phyloP scores from a whole-genome alignment of 2,113 vertebrate genomes.

The Scartelaos histophorus region DNA sequence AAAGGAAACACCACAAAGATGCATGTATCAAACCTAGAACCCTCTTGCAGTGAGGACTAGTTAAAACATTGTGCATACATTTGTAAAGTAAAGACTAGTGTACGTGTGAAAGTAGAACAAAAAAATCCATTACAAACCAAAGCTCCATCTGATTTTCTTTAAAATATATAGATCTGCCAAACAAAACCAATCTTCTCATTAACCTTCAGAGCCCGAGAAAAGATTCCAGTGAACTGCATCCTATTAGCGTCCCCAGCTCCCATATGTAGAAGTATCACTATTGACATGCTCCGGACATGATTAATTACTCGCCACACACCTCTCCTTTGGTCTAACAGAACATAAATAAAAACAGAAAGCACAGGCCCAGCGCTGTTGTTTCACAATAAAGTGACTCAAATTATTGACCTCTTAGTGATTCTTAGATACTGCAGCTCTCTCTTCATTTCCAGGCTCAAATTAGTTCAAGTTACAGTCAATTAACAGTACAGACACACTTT shows the following conservation, averaged over 20 bases:
- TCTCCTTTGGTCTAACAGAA: slow-evolving; percentile 39
- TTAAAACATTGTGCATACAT: background rate
- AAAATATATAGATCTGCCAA: slow-evolving; percentile 52
- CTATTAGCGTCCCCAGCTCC: slow-evolving; percentile 23
- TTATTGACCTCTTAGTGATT: slow-evolving; percentile 40
- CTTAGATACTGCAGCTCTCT: slow-evolving; percentile 7
- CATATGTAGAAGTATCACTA: slow-evolving; percentile 41
- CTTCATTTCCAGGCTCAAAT: slow-evolving; percentile 45
- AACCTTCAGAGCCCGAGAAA: slow-evolving; percentile 34
- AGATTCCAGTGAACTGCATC: slow-evolving; percentile 32
- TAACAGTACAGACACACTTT: slow-evolving; percentile 2
- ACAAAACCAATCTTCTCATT: slow-evolving; percentile 58
- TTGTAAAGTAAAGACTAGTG: background rate
- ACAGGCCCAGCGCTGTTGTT: slow-evolving; percentile 27
- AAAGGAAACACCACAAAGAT: background rate
- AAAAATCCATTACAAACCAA: background rate
- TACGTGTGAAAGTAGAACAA: background rate
- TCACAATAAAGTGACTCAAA: slow-evolving; percentile 37
- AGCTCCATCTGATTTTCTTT: slow-evolving; percentile 25
- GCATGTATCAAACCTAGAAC: background rate
- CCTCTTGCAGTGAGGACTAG: no score
- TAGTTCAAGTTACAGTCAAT: slow-evolving; percentile 27
- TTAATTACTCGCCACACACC: slow-evolving; percentile 49
- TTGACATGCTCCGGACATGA: slow-evolving; percentile 43
- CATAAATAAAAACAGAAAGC: slow-evolving; percentile 34